Evolutionary conservation across 2,113 vertebrate genomes (phyloP).

Genomic region (Lota lota): DNA sequence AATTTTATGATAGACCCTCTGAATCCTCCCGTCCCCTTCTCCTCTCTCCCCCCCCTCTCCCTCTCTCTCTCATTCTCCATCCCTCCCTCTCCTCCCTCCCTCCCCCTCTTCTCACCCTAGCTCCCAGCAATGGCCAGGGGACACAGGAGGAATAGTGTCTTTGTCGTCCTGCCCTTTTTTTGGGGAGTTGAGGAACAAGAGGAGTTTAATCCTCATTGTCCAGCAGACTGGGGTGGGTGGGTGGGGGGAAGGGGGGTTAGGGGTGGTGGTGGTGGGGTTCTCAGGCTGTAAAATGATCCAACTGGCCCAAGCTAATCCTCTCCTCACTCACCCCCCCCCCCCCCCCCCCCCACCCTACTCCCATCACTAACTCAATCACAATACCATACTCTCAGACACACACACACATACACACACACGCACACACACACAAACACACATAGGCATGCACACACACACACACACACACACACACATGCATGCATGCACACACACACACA

Average conservation of each 20-base stretch:
- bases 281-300: constrained; percentile 78
- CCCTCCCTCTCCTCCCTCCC: background rate
- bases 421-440: background rate
- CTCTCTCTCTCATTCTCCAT: background rate
- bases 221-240: constrained; percentile 58
- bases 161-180: constrained; percentile 70
- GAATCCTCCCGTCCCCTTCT: constrained; percentile 47
- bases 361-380: constrained; percentile 36
- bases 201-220: constrained; percentile 81
- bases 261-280: constrained; percentile 50
- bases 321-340: constrained; percentile 57
- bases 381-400: constrained; percentile 35
- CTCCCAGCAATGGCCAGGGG: constrained; percentile 59
- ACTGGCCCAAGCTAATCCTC: constrained; percentile 71
- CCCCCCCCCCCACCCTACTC: constrained; percentile 55
- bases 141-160: constrained; percentile 71
- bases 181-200: constrained; percentile 75
- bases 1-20: constrained; percentile 73
- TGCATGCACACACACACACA: too few relatives aligned
- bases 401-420: constrained; percentile 27
- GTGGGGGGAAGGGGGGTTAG: too few relatives aligned
- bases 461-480: background rate
- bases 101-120: constrained; percentile 42
- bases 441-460: constrained; percentile 4
- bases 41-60: constrained; percentile 8